Conservation (phyloP, 2,113 vertebrate species). For the Laticauda laticaudata region DNA sequence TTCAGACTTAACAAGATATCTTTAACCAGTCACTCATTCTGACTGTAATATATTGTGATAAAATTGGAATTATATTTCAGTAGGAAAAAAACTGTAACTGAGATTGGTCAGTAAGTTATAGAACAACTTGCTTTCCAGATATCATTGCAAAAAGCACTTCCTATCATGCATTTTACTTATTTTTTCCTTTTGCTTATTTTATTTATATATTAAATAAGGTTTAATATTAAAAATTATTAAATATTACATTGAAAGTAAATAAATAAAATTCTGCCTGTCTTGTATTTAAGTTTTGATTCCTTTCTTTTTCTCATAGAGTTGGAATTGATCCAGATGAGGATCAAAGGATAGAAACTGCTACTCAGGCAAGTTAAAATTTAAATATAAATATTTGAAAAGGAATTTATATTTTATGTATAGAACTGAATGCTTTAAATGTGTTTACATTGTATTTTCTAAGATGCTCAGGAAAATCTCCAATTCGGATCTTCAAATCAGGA, state of each 20-base stretch:
- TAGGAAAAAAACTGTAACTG: background rate
- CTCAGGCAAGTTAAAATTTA: constrained; percentile 69
- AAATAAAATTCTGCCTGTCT: background rate
- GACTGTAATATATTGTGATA: background rate
- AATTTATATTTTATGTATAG: background rate
- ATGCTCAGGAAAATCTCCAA: background rate
- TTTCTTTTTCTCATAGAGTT: constrained; percentile 64
- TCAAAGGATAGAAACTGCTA: constrained; percentile 58
- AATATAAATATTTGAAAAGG: background rate
- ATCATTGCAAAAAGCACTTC: background rate
- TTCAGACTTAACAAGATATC: background rate
- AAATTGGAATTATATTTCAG: background rate
- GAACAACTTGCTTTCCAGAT: background rate
- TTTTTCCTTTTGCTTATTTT: background rate
- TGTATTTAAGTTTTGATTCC: constrained; percentile 22
- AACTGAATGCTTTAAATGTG: background rate
- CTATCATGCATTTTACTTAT: background rate
- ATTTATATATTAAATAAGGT: background rate
- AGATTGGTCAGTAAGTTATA: background rate
- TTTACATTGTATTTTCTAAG: background rate
- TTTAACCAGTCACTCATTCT: background rate
- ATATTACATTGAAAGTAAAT: background rate
- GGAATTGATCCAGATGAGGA: constrained; percentile 73
- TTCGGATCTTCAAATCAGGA: background rate
- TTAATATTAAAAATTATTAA: background rate